phyloP scores from a whole-genome alignment of 2,888 invertebrate species.

The Chirona hameri region DNA sequence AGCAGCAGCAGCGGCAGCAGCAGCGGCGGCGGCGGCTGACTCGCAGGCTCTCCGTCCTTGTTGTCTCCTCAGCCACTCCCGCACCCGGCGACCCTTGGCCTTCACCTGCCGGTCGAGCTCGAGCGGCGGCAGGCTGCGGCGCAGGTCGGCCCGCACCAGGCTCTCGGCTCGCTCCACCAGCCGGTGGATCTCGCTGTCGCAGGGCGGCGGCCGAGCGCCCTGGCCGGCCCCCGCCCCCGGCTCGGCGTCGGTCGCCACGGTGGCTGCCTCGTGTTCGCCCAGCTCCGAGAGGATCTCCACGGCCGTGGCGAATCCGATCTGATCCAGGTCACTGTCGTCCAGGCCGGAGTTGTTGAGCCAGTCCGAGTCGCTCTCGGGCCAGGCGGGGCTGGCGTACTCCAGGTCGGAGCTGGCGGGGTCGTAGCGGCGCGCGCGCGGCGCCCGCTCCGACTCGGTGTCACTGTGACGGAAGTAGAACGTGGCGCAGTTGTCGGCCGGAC shows the following conservation, averaged over 20 bases:
- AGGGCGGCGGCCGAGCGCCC: constrained; percentile 27
- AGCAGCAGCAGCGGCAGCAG: constrained; percentile 32
- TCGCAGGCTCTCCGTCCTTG: constrained; percentile 35
- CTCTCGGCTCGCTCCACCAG: constrained; percentile 77
- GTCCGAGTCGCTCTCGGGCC: constrained; percentile 23
- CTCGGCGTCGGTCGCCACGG: constrained; percentile 14
- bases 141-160: constrained; percentile 55
- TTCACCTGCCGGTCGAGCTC: constrained; percentile 13
- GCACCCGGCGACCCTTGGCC: constrained; percentile 34
- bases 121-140: constrained; percentile 10
- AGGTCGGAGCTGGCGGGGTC: constrained; percentile 34
- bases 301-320: constrained; percentile 36
- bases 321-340: constrained; percentile 36
- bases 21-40: constrained; percentile 32
- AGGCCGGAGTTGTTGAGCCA: constrained; percentile 35
- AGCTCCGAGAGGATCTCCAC: constrained; percentile 27
- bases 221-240: constrained; percentile 12
- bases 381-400: constrained; percentile 33
- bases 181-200: constrained; percentile 63
- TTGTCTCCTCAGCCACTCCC: constrained; percentile 35
- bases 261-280: constrained; percentile 27
- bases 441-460: constrained; percentile 79
- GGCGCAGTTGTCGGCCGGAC: constrained; percentile 60
- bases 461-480: constrained; percentile 81
- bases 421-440: background rate